Base-by-base conservation (phyloP, 35 echinoderm and acorn worm species). In the Amphiura filiformis region DNA sequence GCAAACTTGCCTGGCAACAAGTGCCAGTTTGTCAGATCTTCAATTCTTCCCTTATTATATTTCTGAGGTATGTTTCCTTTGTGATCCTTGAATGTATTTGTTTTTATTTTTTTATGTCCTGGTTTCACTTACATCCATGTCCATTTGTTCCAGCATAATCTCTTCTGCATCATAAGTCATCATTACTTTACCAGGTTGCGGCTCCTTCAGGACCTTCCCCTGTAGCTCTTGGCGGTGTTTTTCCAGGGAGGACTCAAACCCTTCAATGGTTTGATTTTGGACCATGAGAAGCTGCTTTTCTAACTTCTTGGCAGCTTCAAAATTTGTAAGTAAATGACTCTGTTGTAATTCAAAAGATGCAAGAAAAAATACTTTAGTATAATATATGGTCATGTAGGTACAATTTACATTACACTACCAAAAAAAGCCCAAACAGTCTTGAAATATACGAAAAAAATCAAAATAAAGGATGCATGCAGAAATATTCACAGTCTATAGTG, bases 181-280 rank as follows among this genome's bases (percentile, higher is more conserved):
- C 18, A 80, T 39, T n/a, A n/a, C n/a, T 26, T 36, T 79, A 1
- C 3, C 28, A n/a, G 61, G 26, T 70, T 30, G 9, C 11, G 28
- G 4, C 17, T 91, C 93, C 49, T 65, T 86, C 32, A 93, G 76
- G 39, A 89, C 76, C 78, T 82, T 85, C 36, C 52, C 56, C 52
- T 92, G 82, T 15, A 98, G 87, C 22, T 84, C 87, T 7, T 34
- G 28, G 23, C 92, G 89, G 56, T 98, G 96, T 13, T 38, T 86
- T 78, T 98, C 96, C 70, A 98, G 22, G 61, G 78, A 98, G 1
- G 92, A 83, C 77, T 98, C 96, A 94, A 92, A 98, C 86, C 94
- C 96, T 64, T 94, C 93, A 0, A 98, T 98, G 49, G 89, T 94
- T 41, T 94, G 92, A 47, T 98, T 98, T 76, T 94, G 93, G 1